Percentiles rank a stretch among this genome's conserved stretches.
Evolutionary conservation across 2,888 invertebrate species (phyloP).

Genomic region (Meghimatium bilineatum): DNA sequence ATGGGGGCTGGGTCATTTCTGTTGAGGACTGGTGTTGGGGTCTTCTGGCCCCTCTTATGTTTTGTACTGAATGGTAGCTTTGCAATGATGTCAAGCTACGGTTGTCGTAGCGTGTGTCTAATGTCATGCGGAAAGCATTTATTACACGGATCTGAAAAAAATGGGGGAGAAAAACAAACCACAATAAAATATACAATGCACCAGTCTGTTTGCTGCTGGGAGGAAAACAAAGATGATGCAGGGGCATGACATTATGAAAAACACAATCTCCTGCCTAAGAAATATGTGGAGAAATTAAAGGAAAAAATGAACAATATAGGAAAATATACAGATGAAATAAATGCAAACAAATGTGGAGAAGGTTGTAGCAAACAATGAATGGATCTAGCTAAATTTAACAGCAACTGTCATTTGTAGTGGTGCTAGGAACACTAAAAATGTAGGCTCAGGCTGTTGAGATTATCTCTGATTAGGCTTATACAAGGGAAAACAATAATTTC

Average conservation of each 20-base stretch:
- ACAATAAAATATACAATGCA: slow-evolving; percentile 35
- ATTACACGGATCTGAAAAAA: slow-evolving; percentile 97
- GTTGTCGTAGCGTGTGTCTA: slow-evolving; percentile 92
- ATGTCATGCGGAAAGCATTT: slow-evolving; percentile 99
- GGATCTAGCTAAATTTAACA: not conserved
- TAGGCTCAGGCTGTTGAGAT: not conserved
- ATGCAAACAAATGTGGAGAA: not conserved
- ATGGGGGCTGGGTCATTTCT: slow-evolving; percentile 36
- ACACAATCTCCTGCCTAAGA: not conserved
- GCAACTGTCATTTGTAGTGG: not conserved
- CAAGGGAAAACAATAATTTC: not conserved
- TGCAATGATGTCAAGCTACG: slow-evolving; percentile 75
- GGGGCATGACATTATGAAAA: not conserved
- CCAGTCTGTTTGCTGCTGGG: not conserved
- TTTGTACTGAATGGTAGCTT: slow-evolving; percentile 75
- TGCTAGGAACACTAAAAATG: slow-evolving; percentile 1
- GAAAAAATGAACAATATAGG: not conserved
- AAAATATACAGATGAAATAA: too few species aligned
- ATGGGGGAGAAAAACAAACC: slow-evolving; percentile 51
- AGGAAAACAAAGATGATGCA: not conserved
- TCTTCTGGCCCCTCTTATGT: slow-evolving; percentile 61
- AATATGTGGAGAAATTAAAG: not conserved
- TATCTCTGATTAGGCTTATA: not conserved
- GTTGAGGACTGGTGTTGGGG: slow-evolving; percentile 46
- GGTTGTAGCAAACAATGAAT: not conserved